Evolutionary conservation across 2,888 invertebrate species (phyloP).

Genomic region (Diogma glabrata): DNA sequence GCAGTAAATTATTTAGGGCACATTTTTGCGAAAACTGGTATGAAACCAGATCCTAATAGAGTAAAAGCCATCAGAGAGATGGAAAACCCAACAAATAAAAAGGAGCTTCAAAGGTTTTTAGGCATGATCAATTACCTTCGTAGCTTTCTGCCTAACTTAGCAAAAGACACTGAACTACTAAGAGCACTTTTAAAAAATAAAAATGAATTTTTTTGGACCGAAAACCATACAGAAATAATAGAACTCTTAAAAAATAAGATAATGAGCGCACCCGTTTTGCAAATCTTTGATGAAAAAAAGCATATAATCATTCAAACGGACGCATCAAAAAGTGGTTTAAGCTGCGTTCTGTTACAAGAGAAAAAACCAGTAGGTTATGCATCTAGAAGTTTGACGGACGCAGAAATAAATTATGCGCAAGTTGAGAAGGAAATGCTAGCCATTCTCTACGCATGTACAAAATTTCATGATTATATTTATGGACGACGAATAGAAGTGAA

Average conservation of each 20-base stretch:
- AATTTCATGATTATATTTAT: slow-evolving; percentile 18
- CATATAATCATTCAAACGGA: slow-evolving; percentile 18
- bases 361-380: slow-evolving; percentile 14
- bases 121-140: slow-evolving; percentile 18
- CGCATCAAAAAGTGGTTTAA: slow-evolving; percentile 17
- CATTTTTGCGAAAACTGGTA: slow-evolving; percentile 12
- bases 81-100: slow-evolving; percentile 11
- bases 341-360: slow-evolving; percentile 16
- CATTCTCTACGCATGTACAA: slow-evolving; percentile 16
- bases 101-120: slow-evolving; percentile 15
- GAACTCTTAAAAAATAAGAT: background rate
- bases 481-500: background rate
- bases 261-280: too few relatives aligned
- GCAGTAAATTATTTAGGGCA: slow-evolving; percentile 13
- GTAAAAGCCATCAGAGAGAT: slow-evolving; percentile 15
- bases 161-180: slow-evolving; percentile 14
- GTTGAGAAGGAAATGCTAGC: slow-evolving; percentile 18
- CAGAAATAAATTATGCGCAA: slow-evolving; percentile 17
- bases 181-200: slow-evolving; percentile 15
- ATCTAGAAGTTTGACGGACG: slow-evolving; percentile 14
- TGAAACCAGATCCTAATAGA: slow-evolving; percentile 10
- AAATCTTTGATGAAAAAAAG: background rate
- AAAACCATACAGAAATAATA: background rate
- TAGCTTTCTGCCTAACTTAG: slow-evolving; percentile 15
- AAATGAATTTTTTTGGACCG: too few relatives aligned